Conservation (phyloP, 92 coral and sea anemone genomes). For the Pocillopora grandis region DNA sequence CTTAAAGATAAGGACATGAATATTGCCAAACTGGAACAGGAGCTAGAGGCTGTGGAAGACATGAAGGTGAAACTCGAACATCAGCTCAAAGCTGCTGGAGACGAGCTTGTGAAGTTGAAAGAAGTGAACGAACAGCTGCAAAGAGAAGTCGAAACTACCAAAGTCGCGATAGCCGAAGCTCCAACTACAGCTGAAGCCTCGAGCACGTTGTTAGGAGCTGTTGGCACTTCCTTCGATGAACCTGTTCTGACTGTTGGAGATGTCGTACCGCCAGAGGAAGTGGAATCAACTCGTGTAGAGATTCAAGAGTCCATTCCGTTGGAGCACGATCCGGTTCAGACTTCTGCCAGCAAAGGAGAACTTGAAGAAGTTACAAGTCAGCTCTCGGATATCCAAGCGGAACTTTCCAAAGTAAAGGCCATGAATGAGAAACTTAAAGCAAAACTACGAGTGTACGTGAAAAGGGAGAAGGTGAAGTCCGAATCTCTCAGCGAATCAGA, state of each 20-base stretch:
- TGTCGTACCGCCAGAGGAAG: not conserved
- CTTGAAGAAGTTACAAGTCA: conserved; percentile 36
- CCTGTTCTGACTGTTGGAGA: not conserved
- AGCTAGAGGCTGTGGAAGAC: conserved; percentile 12
- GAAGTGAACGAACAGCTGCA: conserved; percentile 8
- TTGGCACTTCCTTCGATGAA: not conserved
- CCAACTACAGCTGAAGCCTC: not conserved
- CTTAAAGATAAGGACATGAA: conserved; percentile 13
- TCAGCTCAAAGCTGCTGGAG: conserved; percentile 8
- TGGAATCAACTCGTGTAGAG: conserved; percentile 1
- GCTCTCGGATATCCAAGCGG: conserved; percentile 43
- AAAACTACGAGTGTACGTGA: conserved; percentile 60
- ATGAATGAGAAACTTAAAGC: conserved; percentile 76
- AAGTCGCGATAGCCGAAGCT: not conserved
- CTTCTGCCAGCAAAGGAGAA: conserved; percentile 39
- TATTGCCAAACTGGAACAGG: conserved; percentile 12
- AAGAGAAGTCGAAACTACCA: not conserved
- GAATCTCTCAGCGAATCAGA: conserved; percentile 45
- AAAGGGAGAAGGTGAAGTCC: conserved; percentile 60
- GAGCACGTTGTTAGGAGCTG: not conserved
- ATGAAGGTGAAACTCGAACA: conserved; percentile 17
- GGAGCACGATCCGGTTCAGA: conserved; percentile 13
- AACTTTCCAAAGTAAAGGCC: conserved; percentile 58
- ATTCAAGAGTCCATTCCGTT: conserved; percentile 19
- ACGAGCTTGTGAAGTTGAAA: conserved; percentile 22